phyloP scores from a whole-genome alignment of 2,113 vertebrate genomes.

The Cygnus atratus region DNA sequence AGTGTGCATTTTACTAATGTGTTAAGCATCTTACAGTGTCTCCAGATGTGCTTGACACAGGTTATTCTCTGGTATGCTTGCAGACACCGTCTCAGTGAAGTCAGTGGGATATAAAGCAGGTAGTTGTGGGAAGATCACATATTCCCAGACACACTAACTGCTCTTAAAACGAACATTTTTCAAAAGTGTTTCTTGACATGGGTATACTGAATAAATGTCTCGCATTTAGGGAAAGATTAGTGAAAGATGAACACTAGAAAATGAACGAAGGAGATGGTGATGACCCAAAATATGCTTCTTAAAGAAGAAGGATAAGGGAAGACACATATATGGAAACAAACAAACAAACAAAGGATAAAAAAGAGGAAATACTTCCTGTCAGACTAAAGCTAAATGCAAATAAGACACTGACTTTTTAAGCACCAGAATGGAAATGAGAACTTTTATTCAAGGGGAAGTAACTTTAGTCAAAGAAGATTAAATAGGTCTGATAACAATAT shows the following conservation, averaged over 20 bases:
- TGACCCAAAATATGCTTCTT: background rate
- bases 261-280: background rate
- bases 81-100: background rate
- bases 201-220: background rate
- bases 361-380: background rate
- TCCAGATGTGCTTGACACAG: background rate
- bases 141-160: background rate
- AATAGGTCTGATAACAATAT: background rate
- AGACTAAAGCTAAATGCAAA: background rate
- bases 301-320: background rate
- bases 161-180: background rate
- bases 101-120: background rate
- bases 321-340: background rate
- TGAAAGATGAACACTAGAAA: background rate
- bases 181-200: background rate
- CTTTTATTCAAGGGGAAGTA: background rate
- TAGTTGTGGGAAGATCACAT: background rate
- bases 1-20: background rate
- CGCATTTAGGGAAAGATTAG: background rate
- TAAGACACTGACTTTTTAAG: background rate
- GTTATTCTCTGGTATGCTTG: background rate
- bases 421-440: background rate
- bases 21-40: background rate
- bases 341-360: background rate
- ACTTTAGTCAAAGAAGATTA: background rate